Conservation (phyloP, 2,888 invertebrate genomes). For the Piscicola geometra region DNA sequence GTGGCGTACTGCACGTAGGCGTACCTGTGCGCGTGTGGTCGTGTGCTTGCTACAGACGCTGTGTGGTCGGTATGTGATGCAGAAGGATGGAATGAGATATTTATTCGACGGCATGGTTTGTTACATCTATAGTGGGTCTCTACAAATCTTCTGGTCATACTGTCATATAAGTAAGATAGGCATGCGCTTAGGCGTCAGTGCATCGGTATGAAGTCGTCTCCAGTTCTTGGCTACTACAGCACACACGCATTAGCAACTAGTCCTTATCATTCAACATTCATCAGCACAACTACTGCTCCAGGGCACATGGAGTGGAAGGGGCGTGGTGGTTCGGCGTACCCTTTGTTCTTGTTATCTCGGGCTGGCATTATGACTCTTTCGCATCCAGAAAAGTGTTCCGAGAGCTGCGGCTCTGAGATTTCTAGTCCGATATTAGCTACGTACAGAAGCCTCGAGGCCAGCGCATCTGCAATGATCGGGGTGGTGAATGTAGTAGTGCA, state of each 20-base stretch:
- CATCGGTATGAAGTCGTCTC: no score
- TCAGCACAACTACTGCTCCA: background rate
- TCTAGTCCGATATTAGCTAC: conserved; percentile 33
- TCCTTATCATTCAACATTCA: background rate
- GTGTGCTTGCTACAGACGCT: no score
- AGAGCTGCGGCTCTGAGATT: conserved; percentile 27
- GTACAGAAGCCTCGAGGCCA: conserved; percentile 28
- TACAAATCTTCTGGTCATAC: no score
- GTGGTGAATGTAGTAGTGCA: background rate
- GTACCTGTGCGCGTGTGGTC: conserved; percentile 24
- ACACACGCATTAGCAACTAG: no score
- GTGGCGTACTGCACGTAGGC: conserved; percentile 36
- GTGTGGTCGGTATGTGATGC: background rate
- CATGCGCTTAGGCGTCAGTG: background rate
- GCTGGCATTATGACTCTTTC: conserved; percentile 33
- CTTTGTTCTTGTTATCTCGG: conserved; percentile 17
- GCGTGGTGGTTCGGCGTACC: background rate
- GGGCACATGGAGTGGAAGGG: background rate
- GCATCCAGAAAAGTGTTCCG: conserved; percentile 21
- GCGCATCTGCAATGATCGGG: conserved; percentile 31
- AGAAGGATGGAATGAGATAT: no score
- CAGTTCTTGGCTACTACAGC: no score
- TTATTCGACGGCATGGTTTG: no score
- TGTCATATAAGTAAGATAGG: background rate
- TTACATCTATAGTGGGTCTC: no score